Percentiles rank a stretch among this genome's conserved stretches.
phyloP scores from a whole-genome alignment of 2,797 vertebrate genomes.

The Cyclopterus lumpus region DNA sequence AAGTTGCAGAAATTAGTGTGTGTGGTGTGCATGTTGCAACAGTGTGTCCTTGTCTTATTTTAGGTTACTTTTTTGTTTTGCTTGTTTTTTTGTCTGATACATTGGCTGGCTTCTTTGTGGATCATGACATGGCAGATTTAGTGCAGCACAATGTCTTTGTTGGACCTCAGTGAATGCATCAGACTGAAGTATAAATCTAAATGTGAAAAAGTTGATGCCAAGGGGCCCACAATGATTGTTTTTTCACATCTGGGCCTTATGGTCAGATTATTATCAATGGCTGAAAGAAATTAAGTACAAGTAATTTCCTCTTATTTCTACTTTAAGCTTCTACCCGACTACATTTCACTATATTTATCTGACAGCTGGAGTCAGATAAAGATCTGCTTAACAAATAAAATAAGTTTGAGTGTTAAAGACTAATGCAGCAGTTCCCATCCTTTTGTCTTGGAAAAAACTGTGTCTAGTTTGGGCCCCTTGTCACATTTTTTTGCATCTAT shows the following conservation, averaged over 20 bases:
- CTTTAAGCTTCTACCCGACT: background rate
- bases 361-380: background rate
- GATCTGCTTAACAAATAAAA: background rate
- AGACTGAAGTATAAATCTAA: constrained; percentile 53
- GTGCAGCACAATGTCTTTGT: constrained; percentile 20
- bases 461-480: background rate
- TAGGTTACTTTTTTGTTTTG: background rate
- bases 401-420: background rate
- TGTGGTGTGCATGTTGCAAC: background rate
- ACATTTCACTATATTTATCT: background rate
- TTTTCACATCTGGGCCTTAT: constrained; percentile 22
- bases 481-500: background rate
- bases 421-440: background rate
- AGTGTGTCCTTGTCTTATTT: background rate
- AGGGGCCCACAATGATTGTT: constrained; percentile 5
- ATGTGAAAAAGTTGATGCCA: constrained; percentile 35
- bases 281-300: background rate
- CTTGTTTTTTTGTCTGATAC: background rate
- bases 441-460: background rate
- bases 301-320: background rate
- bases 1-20: constrained; percentile 6
- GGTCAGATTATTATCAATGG: constrained; percentile 13
- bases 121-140: constrained; percentile 48
- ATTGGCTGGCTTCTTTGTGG: constrained; percentile 13
- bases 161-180: constrained; percentile 23